Percentiles rank a stretch among this genome's conserved stretches.
phyloP scores from a whole-genome alignment of 1,140 invertebrate species.

The Apocrypta bakeri region DNA sequence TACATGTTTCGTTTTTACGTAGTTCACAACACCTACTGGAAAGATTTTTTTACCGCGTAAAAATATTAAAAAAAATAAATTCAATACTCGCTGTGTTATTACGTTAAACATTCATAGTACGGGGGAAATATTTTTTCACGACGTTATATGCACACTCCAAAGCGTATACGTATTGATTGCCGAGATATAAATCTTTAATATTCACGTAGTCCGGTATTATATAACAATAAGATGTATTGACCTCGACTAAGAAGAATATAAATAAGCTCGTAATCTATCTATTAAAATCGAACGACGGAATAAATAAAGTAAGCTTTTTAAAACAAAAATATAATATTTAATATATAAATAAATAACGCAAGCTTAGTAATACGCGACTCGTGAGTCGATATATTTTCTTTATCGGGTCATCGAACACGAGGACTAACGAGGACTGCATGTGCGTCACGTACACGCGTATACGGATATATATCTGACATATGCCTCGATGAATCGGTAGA shows the following conservation, averaged over 20 bases:
- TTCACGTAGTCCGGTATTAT: too few species aligned
- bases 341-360: not conserved
- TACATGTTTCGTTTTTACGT: too few species aligned
- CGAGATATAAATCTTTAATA: not conserved
- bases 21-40: too few species aligned
- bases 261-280: too few species aligned
- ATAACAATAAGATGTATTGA: too few species aligned
- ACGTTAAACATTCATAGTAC: not conserved
- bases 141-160: not conserved
- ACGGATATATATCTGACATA: not conserved
- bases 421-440: not conserved
- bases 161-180: not conserved
- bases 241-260: too few species aligned
- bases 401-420: slow-evolving; percentile 29
- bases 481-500: slow-evolving; percentile 8
- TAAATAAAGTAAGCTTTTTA: too few species aligned
- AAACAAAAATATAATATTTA: not conserved
- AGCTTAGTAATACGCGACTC: not conserved
- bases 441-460: not conserved
- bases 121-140: slow-evolving; percentile 12
- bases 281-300: not conserved
- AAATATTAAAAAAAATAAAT: not conserved
- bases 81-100: not conserved
- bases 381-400: slow-evolving; percentile 15
- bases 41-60: too few species aligned